Conservation (phyloP, 2,888 invertebrate genomes). For the Tethea ocularis region DNA sequence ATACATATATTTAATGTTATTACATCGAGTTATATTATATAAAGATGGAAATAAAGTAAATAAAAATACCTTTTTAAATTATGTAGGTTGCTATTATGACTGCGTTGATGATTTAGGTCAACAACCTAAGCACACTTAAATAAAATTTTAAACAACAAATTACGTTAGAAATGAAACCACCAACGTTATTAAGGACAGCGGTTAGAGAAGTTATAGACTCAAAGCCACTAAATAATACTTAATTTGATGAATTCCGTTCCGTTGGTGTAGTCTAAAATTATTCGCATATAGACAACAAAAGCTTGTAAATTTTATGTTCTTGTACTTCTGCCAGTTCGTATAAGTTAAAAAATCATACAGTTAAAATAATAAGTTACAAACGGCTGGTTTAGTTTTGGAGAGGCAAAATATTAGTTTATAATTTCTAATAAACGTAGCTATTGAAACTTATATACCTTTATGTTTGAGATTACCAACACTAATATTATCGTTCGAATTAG, state of each 20-base stretch:
- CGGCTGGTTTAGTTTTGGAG: neutral
- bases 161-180: constrained; percentile 38
- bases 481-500: too few species aligned
- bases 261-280: constrained; percentile 23
- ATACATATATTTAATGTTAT: too few species aligned
- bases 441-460: too few species aligned
- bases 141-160: constrained; percentile 36
- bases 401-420: too few species aligned
- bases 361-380: too few species aligned
- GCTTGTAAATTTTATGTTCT: neutral
- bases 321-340: neutral
- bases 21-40: too few species aligned
- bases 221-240: constrained; percentile 43
- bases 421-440: too few species aligned
- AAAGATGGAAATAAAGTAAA: too few species aligned
- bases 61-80: too few species aligned
- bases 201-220: constrained; percentile 40
- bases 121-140: neutral
- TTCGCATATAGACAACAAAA: constrained; percentile 2
- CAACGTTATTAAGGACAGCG: constrained; percentile 51
- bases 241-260: constrained; percentile 52
- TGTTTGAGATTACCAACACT: too few species aligned
- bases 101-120: constrained; percentile 3
- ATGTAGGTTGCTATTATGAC: too few species aligned
- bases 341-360: neutral